phyloP scores from a whole-genome alignment of 1,140 invertebrate genomes.

The Neodiprion fabricii region DNA sequence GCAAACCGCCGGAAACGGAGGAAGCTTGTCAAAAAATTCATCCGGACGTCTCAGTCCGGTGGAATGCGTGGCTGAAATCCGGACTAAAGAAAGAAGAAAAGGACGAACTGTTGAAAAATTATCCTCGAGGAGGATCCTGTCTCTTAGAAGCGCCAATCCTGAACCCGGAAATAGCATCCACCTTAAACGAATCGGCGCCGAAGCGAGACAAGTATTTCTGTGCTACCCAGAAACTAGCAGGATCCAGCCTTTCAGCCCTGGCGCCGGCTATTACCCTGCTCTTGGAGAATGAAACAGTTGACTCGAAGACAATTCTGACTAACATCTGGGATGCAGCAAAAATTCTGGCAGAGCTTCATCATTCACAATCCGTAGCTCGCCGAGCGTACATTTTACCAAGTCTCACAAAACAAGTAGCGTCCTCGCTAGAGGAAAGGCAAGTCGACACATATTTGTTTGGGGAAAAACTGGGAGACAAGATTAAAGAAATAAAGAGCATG shows the following conservation, averaged over 20 bases:
- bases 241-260: constrained; percentile 1
- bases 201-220: neutral
- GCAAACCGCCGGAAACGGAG: neutral
- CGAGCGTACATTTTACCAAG: constrained; percentile 14
- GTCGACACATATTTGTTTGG: neutral
- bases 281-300: neutral
- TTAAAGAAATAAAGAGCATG: too few relatives aligned
- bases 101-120: constrained; percentile 4
- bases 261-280: constrained; percentile 4
- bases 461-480: too few relatives aligned
- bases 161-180: constrained; percentile 3
- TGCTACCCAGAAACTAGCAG: constrained; percentile 16
- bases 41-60: neutral
- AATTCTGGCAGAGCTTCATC: constrained; percentile 14
- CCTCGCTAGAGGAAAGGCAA: neutral
- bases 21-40: neutral
- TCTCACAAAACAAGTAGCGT: constrained; percentile 11
- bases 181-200: neutral
- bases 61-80: constrained; percentile 5
- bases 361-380: constrained; percentile 9
- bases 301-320: constrained; percentile 9
- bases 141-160: constrained; percentile 10
- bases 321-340: constrained; percentile 15
- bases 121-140: neutral
- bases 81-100: neutral